Base-by-base conservation (phyloP, 2,113 vertebrate species). In the Tenebrosternarchus preto region DNA sequence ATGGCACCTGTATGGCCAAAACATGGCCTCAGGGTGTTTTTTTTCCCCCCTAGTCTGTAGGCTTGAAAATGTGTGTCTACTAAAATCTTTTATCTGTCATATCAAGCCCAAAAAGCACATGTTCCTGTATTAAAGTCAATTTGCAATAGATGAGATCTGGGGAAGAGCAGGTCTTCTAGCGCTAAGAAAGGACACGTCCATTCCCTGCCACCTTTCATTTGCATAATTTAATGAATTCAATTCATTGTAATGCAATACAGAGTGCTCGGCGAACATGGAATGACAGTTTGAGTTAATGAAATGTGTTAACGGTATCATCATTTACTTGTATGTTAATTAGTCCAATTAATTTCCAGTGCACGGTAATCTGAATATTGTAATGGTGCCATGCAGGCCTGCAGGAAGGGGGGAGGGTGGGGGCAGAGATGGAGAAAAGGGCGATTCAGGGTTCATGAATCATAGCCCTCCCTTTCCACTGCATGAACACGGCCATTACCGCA, bases 271-370 rank as follows among this genome's bases (percentile, higher is more conserved):
- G 87, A 93, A 93, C 89, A 92, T 89, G 88, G 90, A 94, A 94
- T 94, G 92, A 94, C 92, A 93, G 91, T 93, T 92, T 91, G 92
- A 94, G 92, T 93, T 93, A 93, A 93, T 93, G 93, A 94, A 94
- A 93, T 93, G 92, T 93, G 93, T 93, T 93, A 93, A 93, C 92
- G 92, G 92, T 93, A 93, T 94, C 92, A 93, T 93, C 92, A 93
- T 93, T 93, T 93, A 92, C 90, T 93, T 94, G 92, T 94, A 93
- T 93, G 92, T 93, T 93, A 94, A 94, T 94, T 93, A 93, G 92
- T 90, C 91, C 90, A 93, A 94, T 94, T 94, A 92, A 93, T 94
- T 94, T 93, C 88, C 88, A 86, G 87, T 87, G 90, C 92, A 91
- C 86, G 88, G 90, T 93, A 93, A 94, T 93, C 91, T 92, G 93